A percentile compares a stretch with the other conserved stretches of the same genome.
Conservation (phyloP, 1,140 invertebrate species). For the Copidosoma floridanum region DNA sequence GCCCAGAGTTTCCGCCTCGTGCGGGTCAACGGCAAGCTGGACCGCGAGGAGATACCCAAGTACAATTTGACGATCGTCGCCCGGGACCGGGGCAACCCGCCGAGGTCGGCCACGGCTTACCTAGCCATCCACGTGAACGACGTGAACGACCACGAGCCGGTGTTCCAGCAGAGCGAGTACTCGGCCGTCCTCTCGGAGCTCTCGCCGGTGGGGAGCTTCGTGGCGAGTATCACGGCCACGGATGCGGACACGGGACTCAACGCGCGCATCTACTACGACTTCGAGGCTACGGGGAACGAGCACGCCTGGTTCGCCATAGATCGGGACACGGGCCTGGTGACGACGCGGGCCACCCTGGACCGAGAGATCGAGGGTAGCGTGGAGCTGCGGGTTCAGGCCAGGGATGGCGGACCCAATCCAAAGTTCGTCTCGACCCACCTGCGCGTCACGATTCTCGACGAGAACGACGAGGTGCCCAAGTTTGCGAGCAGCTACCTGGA, state of each 20-base stretch:
- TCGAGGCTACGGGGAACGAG: slow-evolving; percentile 83
- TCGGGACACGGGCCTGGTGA: slow-evolving; percentile 78
- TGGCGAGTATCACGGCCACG: slow-evolving; percentile 83
- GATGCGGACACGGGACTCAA: slow-evolving; percentile 90
- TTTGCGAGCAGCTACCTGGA: slow-evolving; percentile 74
- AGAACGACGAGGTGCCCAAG: slow-evolving; percentile 89
- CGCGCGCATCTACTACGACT: slow-evolving; percentile 83
- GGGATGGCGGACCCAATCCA: slow-evolving; percentile 86
- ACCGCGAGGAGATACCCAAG: slow-evolving; percentile 87
- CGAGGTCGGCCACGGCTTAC: slow-evolving; percentile 79
- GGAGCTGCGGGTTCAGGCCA: slow-evolving; percentile 78
- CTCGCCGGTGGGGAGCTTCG: slow-evolving; percentile 81
- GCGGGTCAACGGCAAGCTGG: slow-evolving; percentile 86
- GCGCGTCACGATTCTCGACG: slow-evolving; percentile 89
- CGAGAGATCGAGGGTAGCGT: slow-evolving; percentile 82
- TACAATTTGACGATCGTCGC: slow-evolving; percentile 92
- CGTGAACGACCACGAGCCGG: slow-evolving; percentile 91
- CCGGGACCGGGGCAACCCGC: slow-evolving; percentile 82
- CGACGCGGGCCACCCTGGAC: slow-evolving; percentile 78
- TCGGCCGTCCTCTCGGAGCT: slow-evolving; percentile 83
- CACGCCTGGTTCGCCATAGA: slow-evolving; percentile 86
- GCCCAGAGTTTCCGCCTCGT: slow-evolving; percentile 85
- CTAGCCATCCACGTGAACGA: slow-evolving; percentile 92
- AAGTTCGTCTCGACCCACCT: slow-evolving; percentile 85
- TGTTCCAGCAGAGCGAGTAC: slow-evolving; percentile 92